Evolutionary conservation across 2,888 invertebrate genomes (phyloP), one percentile per base, ranked within the genome.

Genomic region (Caenorhabditis macrosperma): DNA sequence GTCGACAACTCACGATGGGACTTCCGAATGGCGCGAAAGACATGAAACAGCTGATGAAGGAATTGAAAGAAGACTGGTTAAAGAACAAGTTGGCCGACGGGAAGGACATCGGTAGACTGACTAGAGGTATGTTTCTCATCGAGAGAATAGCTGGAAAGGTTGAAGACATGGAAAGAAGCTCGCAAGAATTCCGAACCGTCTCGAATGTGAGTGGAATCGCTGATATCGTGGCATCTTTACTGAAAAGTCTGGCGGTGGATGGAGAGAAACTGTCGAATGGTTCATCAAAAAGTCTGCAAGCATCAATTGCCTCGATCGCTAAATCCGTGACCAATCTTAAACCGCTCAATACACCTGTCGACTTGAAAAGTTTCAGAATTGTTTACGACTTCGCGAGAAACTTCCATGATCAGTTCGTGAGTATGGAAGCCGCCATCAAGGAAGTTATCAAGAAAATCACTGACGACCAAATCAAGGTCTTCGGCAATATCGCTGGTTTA

Each of bases 71-170:
- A 1, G 20, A n/a, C 2, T 66, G 64, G 64, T 17, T 66, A 12
- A 66, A 54, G 30, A 33, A 66, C 6, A 66, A 52, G 24, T 15
- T 66, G 3, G 54, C 64, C 2, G 64, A 30, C 2, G 55, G 66
- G 22, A 46, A 24, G 9, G 55, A 46, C n/a, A n/a, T 50, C n/a
- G 7, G 3, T 6, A 24, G 38, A 4, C 52, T 64, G 9, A 1
- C 26, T n/a, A 9, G 17, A 9, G 15, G 6, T 10, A 1, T 64
- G 12, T 1, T 1, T n/a, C 38, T 17, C 1, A n/a, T 55, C 2
- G 44, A 54, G 22, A 28, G 15, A 7, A 4, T 55, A 9, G 28
- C 17, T 54, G 35, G 10, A 4, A 10, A 7, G 15, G 4, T 54
- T 6, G 10, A 1, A 12, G n/a, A 20, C 6, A 9, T 44, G 7